Percentiles rank a stretch among this genome's conserved stretches.
Conservation (phyloP, 2,888 invertebrate species). For the Aporophyla nigra region DNA sequence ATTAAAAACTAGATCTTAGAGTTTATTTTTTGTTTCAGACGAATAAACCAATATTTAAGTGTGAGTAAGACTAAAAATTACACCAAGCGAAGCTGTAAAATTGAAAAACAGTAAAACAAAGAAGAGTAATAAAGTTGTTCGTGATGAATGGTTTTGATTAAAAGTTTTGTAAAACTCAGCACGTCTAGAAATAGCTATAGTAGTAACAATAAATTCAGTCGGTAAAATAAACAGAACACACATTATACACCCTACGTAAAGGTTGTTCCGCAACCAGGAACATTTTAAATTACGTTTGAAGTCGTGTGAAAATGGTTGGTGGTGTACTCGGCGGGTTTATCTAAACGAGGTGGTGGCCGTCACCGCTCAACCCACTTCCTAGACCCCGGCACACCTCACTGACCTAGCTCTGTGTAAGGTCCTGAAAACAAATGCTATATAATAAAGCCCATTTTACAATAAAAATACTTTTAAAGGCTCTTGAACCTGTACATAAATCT, state of each 20-base stretch:
- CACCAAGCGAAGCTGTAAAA: conserved; percentile 11
- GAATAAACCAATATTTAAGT: background rate
- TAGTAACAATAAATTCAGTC: conserved; percentile 51
- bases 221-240: conserved; percentile 54
- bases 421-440: conserved; percentile 44
- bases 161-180: conserved; percentile 52
- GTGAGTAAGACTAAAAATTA: conserved; percentile 7
- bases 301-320: conserved; percentile 70
- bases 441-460: conserved; percentile 20
- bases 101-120: conserved; percentile 41
- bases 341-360: conserved; percentile 70
- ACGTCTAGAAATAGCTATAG: conserved; percentile 48
- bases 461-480: conserved; percentile 57
- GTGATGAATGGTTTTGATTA: conserved; percentile 59
- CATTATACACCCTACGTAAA: conserved; percentile 57
- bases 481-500: conserved; percentile 57
- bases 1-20: background rate
- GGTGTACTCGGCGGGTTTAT: conserved; percentile 67
- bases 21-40: background rate
- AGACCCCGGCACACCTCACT: conserved; percentile 45
- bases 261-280: conserved; percentile 60
- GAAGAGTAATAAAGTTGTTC: conserved; percentile 34
- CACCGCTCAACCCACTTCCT: conserved; percentile 33
- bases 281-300: conserved; percentile 74
- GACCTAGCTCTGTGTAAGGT: conserved; percentile 41